These are phyloP conservation scores for Anoplius nigerrimus DNA, from an alignment of 2,888 invertebrate species.

Conservation along the genomic window DNA sequence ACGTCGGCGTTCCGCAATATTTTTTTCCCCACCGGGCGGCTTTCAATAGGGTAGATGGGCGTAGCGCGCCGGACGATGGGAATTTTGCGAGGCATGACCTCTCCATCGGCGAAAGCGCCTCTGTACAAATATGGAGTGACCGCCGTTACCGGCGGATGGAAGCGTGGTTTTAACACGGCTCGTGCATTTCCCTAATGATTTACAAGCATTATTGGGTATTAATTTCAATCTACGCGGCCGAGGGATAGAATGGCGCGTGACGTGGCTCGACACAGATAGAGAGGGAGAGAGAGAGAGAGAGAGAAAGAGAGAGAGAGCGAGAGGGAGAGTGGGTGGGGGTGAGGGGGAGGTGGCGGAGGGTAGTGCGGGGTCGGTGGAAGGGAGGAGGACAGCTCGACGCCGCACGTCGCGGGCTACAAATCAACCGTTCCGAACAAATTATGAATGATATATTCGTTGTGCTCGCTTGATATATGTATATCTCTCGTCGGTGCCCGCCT, in stretches of 20 bases:
- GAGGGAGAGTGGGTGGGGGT: slow-evolving; percentile 32
- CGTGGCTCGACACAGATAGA: slow-evolving; percentile 57
- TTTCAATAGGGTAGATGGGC: neutral
- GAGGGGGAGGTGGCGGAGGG: slow-evolving; percentile 24
- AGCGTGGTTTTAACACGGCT: slow-evolving; percentile 66
- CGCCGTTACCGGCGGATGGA: slow-evolving; percentile 55
- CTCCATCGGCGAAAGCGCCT: slow-evolving; percentile 43
- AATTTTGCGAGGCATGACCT: slow-evolving; percentile 36
- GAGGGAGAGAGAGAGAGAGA: slow-evolving; percentile 42
- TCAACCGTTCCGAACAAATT: slow-evolving; percentile 74
- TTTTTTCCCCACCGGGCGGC: too few relatives aligned
- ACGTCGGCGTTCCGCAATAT: too few relatives aligned
- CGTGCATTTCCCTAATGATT: slow-evolving; percentile 71
- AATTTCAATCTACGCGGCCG: slow-evolving; percentile 72
- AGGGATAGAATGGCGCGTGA: slow-evolving; percentile 62
- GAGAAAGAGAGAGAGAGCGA: slow-evolving; percentile 50
- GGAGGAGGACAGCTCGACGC: slow-evolving; percentile 67
- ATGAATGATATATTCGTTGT: slow-evolving; percentile 74
- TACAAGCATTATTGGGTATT: slow-evolving; percentile 75
- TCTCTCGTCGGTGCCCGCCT: slow-evolving; percentile 57
- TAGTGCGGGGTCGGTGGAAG: neutral
- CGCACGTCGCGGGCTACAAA: slow-evolving; percentile 73
- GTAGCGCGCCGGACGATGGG: slow-evolving; percentile 19
- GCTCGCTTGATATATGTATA: slow-evolving; percentile 71
- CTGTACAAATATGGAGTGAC: slow-evolving; percentile 49